These are phyloP conservation scores for Sylvicola fuscatus DNA, from an alignment of 2,888 invertebrate genomes.

Conservation along the genomic window DNA sequence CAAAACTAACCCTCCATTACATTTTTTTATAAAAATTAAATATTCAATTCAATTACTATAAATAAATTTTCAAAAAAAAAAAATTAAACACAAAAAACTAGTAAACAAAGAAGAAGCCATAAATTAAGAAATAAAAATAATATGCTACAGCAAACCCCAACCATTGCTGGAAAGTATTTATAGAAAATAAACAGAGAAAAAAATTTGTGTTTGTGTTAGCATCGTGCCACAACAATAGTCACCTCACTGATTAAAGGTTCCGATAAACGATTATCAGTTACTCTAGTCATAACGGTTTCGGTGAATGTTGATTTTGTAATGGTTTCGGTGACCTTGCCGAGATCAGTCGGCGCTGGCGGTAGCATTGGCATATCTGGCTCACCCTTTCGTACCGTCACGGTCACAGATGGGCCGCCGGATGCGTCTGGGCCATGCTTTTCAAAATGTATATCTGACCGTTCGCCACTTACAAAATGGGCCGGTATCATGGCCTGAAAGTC, in stretches of 20 bases:
- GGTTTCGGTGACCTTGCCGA: conserved; percentile 81
- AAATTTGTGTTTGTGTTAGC: neutral
- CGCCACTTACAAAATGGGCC: conserved; percentile 70
- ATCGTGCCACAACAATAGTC: conserved; percentile 20
- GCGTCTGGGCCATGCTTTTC: conserved; percentile 20
- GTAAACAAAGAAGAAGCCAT: too few species aligned
- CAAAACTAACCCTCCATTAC: too few species aligned
- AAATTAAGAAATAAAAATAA: too few species aligned
- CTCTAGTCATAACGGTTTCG: conserved; percentile 83
- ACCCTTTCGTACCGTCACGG: conserved; percentile 67
- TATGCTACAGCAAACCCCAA: too few species aligned
- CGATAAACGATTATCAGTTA: conserved; percentile 80
- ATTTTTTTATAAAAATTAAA: too few species aligned
- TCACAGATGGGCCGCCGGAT: conserved; percentile 39
- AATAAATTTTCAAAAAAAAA: too few species aligned
- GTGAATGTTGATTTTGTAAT: conserved; percentile 92
- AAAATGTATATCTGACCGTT: conserved; percentile 36
- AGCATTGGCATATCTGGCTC: conserved; percentile 46
- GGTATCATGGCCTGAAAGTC: conserved; percentile 92
- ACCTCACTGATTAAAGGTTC: conserved; percentile 80
- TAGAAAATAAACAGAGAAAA: too few species aligned
- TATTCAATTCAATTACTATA: too few species aligned
- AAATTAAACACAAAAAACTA: too few species aligned
- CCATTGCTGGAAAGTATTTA: too few species aligned
- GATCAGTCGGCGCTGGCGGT: conserved; percentile 64